These are phyloP conservation scores for Spizaetus ornatus DNA, from an alignment of 2,113 vertebrate species.

Conservation along the genomic window DNA sequence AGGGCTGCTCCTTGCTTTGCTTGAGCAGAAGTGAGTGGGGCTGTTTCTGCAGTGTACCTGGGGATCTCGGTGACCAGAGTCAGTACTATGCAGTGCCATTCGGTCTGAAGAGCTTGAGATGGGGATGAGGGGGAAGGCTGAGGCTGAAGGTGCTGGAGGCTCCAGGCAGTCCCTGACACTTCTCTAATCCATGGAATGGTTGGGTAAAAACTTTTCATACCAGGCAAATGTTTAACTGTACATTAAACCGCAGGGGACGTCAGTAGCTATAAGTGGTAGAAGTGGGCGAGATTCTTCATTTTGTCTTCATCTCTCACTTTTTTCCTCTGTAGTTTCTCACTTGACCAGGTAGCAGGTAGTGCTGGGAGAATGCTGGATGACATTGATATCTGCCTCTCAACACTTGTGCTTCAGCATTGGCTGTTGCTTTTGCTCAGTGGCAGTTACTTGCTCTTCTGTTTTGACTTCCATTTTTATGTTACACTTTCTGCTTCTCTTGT, in stretches of 20 bases:
- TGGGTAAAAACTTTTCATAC: background rate
- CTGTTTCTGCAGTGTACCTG: background rate
- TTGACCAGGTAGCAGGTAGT: background rate
- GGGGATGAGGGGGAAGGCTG: background rate
- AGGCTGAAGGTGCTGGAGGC: background rate
- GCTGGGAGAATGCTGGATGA: background rate
- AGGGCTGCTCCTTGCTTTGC: background rate
- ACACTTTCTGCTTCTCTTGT: slow-evolving; percentile 61
- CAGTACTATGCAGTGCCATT: background rate
- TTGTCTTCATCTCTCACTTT: background rate
- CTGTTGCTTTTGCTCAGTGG: background rate
- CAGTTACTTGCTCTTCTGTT: background rate
- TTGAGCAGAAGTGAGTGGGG: background rate
- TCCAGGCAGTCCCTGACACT: accelerated
- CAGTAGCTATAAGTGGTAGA: background rate
- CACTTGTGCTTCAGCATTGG: background rate
- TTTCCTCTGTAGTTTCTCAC: background rate
- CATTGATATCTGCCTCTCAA: background rate
- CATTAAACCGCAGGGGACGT: accelerated
- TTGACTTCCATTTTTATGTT: background rate
- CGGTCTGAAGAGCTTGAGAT: accelerated
- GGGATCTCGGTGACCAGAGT: background rate
- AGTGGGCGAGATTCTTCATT: background rate
- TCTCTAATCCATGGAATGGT: accelerated
- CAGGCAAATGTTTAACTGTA: background rate